These are phyloP conservation scores for Acheta domesticus DNA, from an alignment of 2,888 invertebrate genomes.

Conservation along the genomic window DNA sequence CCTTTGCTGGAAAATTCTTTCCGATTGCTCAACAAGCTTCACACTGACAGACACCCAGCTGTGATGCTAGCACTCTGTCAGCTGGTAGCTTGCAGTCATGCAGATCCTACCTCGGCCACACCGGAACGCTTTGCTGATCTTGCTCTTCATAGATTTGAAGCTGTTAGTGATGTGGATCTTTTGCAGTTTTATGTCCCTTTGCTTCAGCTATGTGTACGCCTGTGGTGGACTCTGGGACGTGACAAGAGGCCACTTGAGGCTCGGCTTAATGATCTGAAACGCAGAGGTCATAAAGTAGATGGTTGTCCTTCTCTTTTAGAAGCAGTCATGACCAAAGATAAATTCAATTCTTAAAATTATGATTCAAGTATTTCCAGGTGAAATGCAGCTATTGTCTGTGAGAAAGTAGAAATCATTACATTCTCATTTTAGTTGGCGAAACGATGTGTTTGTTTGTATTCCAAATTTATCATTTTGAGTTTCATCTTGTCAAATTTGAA, in stretches of 20 bases:
- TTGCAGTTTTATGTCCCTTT: slow-evolving; percentile 66
- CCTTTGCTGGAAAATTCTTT: slow-evolving; percentile 66
- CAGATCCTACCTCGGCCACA: slow-evolving; percentile 52
- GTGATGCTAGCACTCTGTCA: slow-evolving; percentile 66
- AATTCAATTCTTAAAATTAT: not conserved
- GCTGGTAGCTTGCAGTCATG: slow-evolving; percentile 60
- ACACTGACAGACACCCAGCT: slow-evolving; percentile 64
- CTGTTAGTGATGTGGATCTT: slow-evolving; percentile 67
- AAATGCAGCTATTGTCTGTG: too few species aligned
- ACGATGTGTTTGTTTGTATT: too few species aligned
- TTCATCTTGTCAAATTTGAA: too few species aligned
- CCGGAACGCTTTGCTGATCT: slow-evolving; percentile 67
- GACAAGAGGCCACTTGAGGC: slow-evolving; percentile 61
- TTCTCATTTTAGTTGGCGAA: too few species aligned
- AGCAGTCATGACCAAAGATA: slow-evolving; percentile 45
- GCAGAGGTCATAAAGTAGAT: slow-evolving; percentile 63
- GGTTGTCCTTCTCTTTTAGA: slow-evolving; percentile 60
- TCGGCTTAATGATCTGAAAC: slow-evolving; percentile 59
- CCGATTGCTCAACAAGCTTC: slow-evolving; percentile 61
- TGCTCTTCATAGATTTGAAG: slow-evolving; percentile 67
- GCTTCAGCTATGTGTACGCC: slow-evolving; percentile 62
- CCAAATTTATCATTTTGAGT: too few species aligned
- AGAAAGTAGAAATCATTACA: too few species aligned
- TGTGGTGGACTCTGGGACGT: slow-evolving; percentile 63
- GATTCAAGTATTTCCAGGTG: too few species aligned